Evolutionary conservation across 2,888 invertebrate species (phyloP).

Genomic region (Drosophila emarginata): DNA sequence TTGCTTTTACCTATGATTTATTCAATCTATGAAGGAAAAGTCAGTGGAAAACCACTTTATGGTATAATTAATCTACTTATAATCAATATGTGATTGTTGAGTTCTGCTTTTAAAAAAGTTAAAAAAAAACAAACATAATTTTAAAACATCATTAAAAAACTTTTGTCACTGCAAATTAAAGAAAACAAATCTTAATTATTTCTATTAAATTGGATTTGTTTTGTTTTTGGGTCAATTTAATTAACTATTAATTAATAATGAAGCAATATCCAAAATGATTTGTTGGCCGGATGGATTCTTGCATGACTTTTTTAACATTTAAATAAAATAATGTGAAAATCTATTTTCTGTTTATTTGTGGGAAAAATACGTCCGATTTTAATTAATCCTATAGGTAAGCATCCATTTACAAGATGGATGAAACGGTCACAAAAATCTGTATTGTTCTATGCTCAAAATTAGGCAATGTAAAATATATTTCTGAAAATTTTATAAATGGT

Average conservation of each 20-base stretch:
- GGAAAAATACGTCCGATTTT: too few relatives aligned
- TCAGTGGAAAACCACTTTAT: conserved; percentile 16
- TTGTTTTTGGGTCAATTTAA: not conserved
- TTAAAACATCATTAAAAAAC: conserved; percentile 33
- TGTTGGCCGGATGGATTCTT: too few relatives aligned
- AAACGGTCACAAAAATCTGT: too few relatives aligned
- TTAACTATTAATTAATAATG: not conserved
- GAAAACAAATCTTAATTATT: not conserved
- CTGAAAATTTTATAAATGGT: too few relatives aligned
- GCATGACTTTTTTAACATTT: too few relatives aligned
- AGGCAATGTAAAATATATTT: too few relatives aligned
- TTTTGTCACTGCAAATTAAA: not conserved
- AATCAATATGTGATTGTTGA: conserved; percentile 13
- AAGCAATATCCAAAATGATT: too few relatives aligned
- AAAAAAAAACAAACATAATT: not conserved
- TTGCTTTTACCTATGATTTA: conserved; percentile 35
- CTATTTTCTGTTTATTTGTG: too few relatives aligned
- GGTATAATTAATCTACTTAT: conserved; percentile 46
- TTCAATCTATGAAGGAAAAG: conserved; percentile 19
- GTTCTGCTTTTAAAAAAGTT: conserved; percentile 5
- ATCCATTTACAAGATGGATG: too few relatives aligned
- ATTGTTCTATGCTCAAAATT: too few relatives aligned
- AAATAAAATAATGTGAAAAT: too few relatives aligned
- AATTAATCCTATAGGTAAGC: too few relatives aligned
- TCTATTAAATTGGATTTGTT: not conserved